A percentile compares a stretch with the other conserved stretches of the same genome.
These are phyloP conservation scores for Ctenoplectra terminalis DNA, from an alignment of 1,140 invertebrate genomes.

Conservation along the genomic window DNA sequence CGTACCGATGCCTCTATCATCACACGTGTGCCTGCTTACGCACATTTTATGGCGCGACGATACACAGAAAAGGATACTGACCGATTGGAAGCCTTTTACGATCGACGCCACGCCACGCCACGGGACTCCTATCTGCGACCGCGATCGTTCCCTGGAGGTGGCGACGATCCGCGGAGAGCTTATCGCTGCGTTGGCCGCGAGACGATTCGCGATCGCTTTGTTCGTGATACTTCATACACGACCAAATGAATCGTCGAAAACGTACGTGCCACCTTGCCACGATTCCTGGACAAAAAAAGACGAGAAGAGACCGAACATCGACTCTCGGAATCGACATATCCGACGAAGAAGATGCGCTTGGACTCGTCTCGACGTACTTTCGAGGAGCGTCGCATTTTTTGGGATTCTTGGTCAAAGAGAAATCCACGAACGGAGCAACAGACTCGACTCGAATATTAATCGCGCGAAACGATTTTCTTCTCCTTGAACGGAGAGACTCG, in stretches of 20 bases:
- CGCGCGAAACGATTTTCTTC: not conserved
- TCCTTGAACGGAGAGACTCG: not conserved
- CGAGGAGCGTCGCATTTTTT: not conserved
- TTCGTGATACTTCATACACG: not conserved
- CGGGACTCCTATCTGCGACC: constrained; percentile 9
- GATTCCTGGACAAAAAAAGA: not conserved
- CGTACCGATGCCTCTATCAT: constrained; percentile 46
- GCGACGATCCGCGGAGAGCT: not conserved
- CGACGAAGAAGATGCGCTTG: not conserved
- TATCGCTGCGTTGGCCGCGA: not conserved
- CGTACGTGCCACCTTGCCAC: no score
- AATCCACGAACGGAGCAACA: not conserved
- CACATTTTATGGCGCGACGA: constrained; percentile 21
- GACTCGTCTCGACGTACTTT: not conserved
- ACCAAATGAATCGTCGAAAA: not conserved
- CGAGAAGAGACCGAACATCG: constrained; percentile 9
- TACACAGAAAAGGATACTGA: constrained; percentile 60
- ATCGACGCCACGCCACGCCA: constrained; percentile 16
- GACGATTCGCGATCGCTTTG: not conserved
- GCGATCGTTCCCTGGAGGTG: no score
- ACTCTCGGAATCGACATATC: not conserved
- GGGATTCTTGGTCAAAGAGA: no score
- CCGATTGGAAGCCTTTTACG: constrained; percentile 64
- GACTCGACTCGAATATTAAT: not conserved
- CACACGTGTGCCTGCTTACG: constrained; percentile 6